A percentile compares a stretch with the other conserved stretches of the same genome.
phyloP scores from a whole-genome alignment of 2,113 vertebrate species.

The Tetraodon nigroviridis region DNA sequence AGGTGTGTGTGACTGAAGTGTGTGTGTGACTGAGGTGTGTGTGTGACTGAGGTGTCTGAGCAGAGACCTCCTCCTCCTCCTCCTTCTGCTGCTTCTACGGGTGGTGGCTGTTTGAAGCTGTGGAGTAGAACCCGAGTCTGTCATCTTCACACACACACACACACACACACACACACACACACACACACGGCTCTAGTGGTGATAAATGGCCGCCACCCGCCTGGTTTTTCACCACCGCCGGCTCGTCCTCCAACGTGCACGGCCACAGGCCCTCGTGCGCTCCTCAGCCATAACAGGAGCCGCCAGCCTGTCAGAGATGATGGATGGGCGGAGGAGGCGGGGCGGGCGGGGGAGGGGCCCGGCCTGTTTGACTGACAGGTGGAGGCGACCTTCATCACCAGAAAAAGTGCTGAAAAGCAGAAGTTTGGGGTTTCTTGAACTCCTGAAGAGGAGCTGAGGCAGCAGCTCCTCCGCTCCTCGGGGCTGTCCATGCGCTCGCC shows the following conservation, averaged over 20 bases:
- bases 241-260: slow-evolving; percentile 42
- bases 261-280: slow-evolving; percentile 37
- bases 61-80: background rate
- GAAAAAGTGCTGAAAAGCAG: background rate
- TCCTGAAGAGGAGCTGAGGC: no score
- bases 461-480: no score
- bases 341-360: background rate
- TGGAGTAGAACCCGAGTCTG: slow-evolving; percentile 35
- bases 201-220: slow-evolving; percentile 60
- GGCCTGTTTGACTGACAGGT: slow-evolving; percentile 18
- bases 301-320: slow-evolving; percentile 38
- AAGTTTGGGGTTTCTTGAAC: no score
- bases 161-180: slow-evolving; percentile 12
- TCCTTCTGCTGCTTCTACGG: slow-evolving; percentile 28
- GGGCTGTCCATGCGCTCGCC: no score
- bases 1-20: no score
- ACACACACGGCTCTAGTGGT: slow-evolving; percentile 37
- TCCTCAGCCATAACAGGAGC: slow-evolving; percentile 58
- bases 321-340: slow-evolving; percentile 32
- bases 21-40: no score
- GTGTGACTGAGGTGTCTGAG: background rate
- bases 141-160: slow-evolving; percentile 19
- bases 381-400: background rate
- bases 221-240: slow-evolving; percentile 56
- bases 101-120: slow-evolving; percentile 35